Conservation (phyloP, 30 jellyfish, hydroid and myxozoan genomes). For the Cassiopea xamachana region DNA sequence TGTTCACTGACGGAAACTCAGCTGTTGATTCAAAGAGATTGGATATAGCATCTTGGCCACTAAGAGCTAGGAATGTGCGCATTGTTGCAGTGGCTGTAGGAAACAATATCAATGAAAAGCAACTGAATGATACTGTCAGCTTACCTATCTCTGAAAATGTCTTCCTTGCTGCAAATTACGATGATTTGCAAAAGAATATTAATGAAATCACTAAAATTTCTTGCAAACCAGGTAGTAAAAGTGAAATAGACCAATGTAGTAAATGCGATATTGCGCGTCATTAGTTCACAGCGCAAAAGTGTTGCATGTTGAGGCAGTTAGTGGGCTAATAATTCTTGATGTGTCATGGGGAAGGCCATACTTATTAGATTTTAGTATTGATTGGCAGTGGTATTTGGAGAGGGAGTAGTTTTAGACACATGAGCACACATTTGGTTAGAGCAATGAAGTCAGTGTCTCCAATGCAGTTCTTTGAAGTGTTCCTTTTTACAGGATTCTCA, state of each 20-base stretch:
- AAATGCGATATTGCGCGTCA: neutral
- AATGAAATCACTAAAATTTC: conserved; percentile 84
- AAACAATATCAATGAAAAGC: conserved; percentile 71
- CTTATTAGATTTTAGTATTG: too few relatives aligned
- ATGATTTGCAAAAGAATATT: conserved; percentile 87
- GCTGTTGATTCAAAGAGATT: conserved; percentile 75
- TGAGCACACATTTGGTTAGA: too few relatives aligned
- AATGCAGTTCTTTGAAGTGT: too few relatives aligned
- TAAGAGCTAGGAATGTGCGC: conserved; percentile 84
- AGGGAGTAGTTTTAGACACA: too few relatives aligned
- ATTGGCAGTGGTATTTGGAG: too few relatives aligned
- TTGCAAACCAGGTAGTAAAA: conserved; percentile 91
- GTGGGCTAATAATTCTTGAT: too few relatives aligned
- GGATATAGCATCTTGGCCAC: conserved; percentile 98
- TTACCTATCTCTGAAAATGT: conserved; percentile 90
- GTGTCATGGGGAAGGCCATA: too few relatives aligned
- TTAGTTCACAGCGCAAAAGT: too few relatives aligned
- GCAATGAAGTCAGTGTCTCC: too few relatives aligned
- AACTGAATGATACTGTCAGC: conserved; percentile 82
- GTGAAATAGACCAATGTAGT: neutral
- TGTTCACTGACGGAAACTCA: conserved; percentile 94
- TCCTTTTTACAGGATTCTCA: too few relatives aligned
- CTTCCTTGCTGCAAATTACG: conserved; percentile 94
- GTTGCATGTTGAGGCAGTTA: too few relatives aligned
- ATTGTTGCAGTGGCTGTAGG: conserved; percentile 95